phyloP scores from a whole-genome alignment of 2,113 vertebrate species.

The Microcebus murinus region DNA sequence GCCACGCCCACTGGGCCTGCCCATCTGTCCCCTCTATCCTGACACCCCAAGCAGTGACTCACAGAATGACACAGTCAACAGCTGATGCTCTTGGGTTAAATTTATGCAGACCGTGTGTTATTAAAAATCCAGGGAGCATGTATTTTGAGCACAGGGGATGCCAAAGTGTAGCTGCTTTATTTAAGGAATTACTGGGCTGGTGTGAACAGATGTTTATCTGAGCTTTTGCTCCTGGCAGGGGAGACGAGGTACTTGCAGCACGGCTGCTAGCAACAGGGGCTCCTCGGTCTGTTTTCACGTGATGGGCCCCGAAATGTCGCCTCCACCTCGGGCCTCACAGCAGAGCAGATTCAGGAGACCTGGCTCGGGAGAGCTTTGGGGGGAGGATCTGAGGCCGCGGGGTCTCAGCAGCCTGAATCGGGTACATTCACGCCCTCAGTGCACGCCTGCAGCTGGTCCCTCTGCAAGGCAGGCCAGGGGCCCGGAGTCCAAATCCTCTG shows the following conservation, averaged over 20 bases:
- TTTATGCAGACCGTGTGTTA: constrained; percentile 71
- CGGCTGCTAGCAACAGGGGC: constrained; percentile 75
- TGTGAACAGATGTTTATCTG: constrained; percentile 80
- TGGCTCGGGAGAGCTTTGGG: accelerated
- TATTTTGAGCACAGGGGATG: constrained; percentile 74
- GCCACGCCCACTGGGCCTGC: neutral
- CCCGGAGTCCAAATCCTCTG: neutral
- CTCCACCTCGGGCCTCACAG: neutral
- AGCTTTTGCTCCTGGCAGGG: constrained; percentile 73
- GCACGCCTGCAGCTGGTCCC: too few species aligned
- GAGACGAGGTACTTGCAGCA: constrained; percentile 75
- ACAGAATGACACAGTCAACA: constrained; percentile 63
- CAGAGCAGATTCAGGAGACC: neutral
- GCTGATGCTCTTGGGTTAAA: constrained; percentile 75
- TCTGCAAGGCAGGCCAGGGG: neutral
- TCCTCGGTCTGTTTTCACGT: constrained; percentile 72
- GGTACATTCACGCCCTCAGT: too few species aligned
- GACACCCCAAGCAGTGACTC: constrained; percentile 80
- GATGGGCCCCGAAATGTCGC: neutral
- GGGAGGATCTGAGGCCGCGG: neutral
- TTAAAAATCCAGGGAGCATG: constrained; percentile 77
- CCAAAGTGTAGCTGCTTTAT: constrained; percentile 78
- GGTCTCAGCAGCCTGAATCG: neutral
- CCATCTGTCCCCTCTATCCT: constrained; percentile 51
- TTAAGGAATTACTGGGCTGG: constrained; percentile 78